Percentiles rank a stretch among this genome's conserved stretches.
Conservation (phyloP, 2,888 invertebrate species). For the Cistogaster globosa region DNA sequence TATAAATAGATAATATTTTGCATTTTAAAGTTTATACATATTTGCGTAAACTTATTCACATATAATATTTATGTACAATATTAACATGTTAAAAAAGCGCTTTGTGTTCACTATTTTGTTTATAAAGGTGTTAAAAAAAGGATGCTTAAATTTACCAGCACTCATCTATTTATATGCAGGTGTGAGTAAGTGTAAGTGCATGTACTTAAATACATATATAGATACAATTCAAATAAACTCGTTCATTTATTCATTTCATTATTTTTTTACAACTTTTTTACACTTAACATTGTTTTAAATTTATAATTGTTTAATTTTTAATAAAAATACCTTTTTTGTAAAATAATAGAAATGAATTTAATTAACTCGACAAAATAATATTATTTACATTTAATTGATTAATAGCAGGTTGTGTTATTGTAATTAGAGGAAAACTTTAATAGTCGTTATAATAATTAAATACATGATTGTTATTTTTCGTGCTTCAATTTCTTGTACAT, state of each 20-base stretch:
- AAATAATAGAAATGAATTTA: slow-evolving; percentile 28
- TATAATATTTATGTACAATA: slow-evolving; percentile 38
- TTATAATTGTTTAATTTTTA: not conserved
- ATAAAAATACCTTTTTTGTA: slow-evolving; percentile 10
- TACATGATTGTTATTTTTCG: slow-evolving; percentile 53
- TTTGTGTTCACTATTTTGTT: slow-evolving; percentile 18
- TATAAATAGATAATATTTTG: not conserved
- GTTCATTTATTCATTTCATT: not conserved
- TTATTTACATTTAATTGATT: slow-evolving; percentile 41
- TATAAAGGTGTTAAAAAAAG: slow-evolving; percentile 50
- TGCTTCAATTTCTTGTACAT: slow-evolving; percentile 40
- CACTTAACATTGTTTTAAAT: slow-evolving; percentile 11
- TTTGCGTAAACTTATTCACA: not conserved
- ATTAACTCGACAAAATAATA: slow-evolving; percentile 30
- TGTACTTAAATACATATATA: not conserved
- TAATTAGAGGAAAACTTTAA: slow-evolving; percentile 24
- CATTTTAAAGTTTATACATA: slow-evolving; percentile 27
- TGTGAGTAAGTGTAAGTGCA: not conserved
- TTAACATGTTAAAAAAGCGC: slow-evolving; percentile 17
- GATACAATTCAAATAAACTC: slow-evolving; percentile 27
- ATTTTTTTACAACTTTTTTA: not conserved
- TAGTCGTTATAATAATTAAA: slow-evolving; percentile 56
- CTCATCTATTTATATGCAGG: not conserved
- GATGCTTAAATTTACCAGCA: slow-evolving; percentile 20
- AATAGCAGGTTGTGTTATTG: slow-evolving; percentile 8